These are phyloP conservation scores for Drosophila kikkawai DNA, from an alignment of 1,140 invertebrate genomes.

Conservation along the genomic window DNA sequence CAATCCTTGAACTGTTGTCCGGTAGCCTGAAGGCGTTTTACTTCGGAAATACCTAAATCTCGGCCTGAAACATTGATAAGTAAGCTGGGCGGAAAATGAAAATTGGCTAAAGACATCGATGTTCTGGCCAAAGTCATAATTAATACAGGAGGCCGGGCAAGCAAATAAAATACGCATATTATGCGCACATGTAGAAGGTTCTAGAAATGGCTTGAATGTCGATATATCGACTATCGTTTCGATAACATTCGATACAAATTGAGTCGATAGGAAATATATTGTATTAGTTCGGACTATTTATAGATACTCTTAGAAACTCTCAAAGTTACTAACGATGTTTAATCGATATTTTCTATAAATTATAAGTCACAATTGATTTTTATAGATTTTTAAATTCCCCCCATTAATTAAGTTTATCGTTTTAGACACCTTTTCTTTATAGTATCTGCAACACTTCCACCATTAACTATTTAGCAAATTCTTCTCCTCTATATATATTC, in stretches of 20 bases:
- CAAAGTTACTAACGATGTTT: not conserved
- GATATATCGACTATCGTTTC: not conserved
- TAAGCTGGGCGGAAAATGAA: constrained; percentile 18
- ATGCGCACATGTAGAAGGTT: not conserved
- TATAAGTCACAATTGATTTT: not conserved
- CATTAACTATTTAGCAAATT: not conserved
- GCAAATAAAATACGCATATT: constrained; percentile 33
- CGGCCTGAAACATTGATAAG: constrained; percentile 46
- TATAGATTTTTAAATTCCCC: not conserved
- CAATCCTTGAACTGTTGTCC: constrained; percentile 33
- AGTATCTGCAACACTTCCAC: not conserved
- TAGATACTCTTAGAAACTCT: not conserved
- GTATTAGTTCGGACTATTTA: not conserved
- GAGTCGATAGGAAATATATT: not conserved
- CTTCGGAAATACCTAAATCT: constrained; percentile 32
- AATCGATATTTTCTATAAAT: not conserved
- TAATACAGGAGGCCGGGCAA: constrained; percentile 41
- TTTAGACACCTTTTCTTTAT: not conserved
- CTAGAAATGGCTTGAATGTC: not conserved
- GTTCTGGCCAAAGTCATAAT: constrained; percentile 39
- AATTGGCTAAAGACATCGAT: constrained; percentile 33
- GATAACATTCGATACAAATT: not conserved
- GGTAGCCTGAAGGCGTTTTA: constrained; percentile 18
- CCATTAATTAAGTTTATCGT: not conserved
- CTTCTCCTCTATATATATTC: not conserved